Conservation (phyloP, 2,113 vertebrate species). For the Kryptolebias marmoratus region DNA sequence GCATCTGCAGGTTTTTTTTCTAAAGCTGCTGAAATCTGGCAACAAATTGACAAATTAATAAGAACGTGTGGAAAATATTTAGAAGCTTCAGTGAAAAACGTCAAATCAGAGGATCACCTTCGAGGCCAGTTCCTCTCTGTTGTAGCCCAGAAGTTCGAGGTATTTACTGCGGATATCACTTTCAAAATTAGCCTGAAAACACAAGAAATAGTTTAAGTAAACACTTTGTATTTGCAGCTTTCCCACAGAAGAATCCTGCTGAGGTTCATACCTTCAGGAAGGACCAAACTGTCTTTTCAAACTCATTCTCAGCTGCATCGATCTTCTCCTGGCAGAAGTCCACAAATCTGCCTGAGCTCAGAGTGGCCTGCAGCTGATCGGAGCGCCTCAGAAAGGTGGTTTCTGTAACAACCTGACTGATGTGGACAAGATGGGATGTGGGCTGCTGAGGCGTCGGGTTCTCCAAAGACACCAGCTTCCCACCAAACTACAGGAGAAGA, state of each 20-base stretch:
- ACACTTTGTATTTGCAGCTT: not conserved
- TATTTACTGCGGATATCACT: conserved; percentile 90
- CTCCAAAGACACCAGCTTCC: conserved; percentile 92
- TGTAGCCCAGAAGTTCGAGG: conserved; percentile 93
- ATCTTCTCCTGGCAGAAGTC: conserved; percentile 92
- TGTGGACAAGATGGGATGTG: conserved; percentile 76
- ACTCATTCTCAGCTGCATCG: conserved; percentile 83
- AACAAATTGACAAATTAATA: not conserved
- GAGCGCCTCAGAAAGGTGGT: conserved; percentile 88
- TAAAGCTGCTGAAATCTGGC: conserved; percentile 86
- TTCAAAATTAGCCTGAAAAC: conserved; percentile 91
- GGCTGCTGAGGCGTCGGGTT: conserved; percentile 80
- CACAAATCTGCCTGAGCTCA: conserved; percentile 84
- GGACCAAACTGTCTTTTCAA: conserved; percentile 92
- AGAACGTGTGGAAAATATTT: not conserved
- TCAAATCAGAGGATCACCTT: conserved; percentile 81
- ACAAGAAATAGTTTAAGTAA: not conserved
- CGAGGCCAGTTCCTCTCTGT: conserved; percentile 87
- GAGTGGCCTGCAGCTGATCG: conserved; percentile 86
- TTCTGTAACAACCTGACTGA: conserved; percentile 95
- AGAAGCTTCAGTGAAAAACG: not conserved
- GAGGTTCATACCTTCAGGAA: conserved; percentile 89
- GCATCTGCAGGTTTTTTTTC: conserved; percentile 73
- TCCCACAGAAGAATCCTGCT: not conserved
- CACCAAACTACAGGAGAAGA: conserved; percentile 87